These are phyloP conservation scores for Meandrusa payeni DNA, from an alignment of 2,888 invertebrate genomes.

Conservation along the genomic window DNA sequence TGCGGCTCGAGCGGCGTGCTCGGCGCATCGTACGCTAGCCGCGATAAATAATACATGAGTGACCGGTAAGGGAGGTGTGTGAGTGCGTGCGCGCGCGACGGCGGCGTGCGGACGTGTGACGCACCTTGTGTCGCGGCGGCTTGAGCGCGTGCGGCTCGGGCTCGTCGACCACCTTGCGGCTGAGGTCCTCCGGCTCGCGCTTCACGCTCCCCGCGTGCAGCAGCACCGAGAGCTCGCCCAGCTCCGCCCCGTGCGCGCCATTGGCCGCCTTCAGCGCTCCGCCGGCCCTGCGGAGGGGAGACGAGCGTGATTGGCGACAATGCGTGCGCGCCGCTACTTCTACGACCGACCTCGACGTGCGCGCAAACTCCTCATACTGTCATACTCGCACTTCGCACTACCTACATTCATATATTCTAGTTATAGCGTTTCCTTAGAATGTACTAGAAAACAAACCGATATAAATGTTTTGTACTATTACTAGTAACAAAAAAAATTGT, in stretches of 20 bases:
- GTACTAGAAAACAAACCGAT: neutral
- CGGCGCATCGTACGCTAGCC: constrained; percentile 80
- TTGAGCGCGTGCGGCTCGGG: constrained; percentile 82
- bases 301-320: constrained; percentile 62
- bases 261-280: constrained; percentile 83
- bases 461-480: too few species aligned
- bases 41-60: constrained; percentile 80
- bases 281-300: constrained; percentile 84
- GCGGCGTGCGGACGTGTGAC: constrained; percentile 78
- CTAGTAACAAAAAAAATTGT: too few species aligned
- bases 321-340: constrained; percentile 54
- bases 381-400: constrained; percentile 39
- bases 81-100: constrained; percentile 79
- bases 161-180: constrained; percentile 84
- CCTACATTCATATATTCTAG: constrained; percentile 27
- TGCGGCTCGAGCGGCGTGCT: constrained; percentile 79
- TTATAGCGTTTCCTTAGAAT: constrained; percentile 37
- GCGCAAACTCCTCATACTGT: constrained; percentile 53
- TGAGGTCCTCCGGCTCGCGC: constrained; percentile 91
- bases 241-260: constrained; percentile 85
- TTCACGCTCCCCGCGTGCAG: constrained; percentile 86
- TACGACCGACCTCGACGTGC: constrained; percentile 44
- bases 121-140: constrained; percentile 85
- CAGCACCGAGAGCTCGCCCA: constrained; percentile 82
- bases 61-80: constrained; percentile 75